phyloP scores from a whole-genome alignment of 2,888 invertebrate genomes.

The Hydraecia micacea region DNA sequence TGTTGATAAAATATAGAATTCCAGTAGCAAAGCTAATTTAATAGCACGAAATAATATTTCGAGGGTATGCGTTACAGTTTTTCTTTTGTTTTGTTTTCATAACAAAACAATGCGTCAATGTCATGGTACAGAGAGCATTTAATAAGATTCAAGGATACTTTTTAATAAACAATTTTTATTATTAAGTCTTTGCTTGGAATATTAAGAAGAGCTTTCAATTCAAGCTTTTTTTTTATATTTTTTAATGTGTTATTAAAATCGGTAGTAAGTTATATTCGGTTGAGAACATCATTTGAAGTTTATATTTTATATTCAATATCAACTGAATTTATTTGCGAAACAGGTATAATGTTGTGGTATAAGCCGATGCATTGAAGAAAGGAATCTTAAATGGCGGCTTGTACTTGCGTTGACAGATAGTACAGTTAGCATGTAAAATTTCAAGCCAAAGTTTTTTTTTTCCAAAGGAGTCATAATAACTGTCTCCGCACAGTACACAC shows the following conservation, averaged over 20 bases:
- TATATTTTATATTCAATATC: background rate
- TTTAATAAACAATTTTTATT: background rate
- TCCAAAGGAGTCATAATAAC: too few relatives aligned
- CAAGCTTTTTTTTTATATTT: too few relatives aligned
- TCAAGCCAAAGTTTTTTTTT: too few relatives aligned
- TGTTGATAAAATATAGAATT: background rate
- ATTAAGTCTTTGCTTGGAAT: background rate
- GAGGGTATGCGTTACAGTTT: background rate
- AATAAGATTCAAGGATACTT: background rate
- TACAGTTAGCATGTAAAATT: too few relatives aligned
- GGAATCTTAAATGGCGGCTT: too few relatives aligned
- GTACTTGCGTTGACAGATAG: too few relatives aligned
- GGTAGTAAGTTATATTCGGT: background rate
- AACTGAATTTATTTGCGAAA: background rate
- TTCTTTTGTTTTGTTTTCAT: background rate
- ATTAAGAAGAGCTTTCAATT: background rate
- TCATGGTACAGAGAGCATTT: too few relatives aligned
- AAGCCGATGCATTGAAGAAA: too few relatives aligned
- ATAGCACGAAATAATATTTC: background rate
- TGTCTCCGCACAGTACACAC: too few relatives aligned
- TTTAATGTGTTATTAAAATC: background rate
- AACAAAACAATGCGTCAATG: constrained; percentile 1
- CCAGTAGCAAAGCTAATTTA: background rate
- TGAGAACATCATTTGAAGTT: background rate
- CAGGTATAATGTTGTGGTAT: background rate